Percentiles rank a stretch among this genome's conserved stretches.
Evolutionary conservation across 2,888 invertebrate species (phyloP).

Genomic region (Hoplodrina ambigua): DNA sequence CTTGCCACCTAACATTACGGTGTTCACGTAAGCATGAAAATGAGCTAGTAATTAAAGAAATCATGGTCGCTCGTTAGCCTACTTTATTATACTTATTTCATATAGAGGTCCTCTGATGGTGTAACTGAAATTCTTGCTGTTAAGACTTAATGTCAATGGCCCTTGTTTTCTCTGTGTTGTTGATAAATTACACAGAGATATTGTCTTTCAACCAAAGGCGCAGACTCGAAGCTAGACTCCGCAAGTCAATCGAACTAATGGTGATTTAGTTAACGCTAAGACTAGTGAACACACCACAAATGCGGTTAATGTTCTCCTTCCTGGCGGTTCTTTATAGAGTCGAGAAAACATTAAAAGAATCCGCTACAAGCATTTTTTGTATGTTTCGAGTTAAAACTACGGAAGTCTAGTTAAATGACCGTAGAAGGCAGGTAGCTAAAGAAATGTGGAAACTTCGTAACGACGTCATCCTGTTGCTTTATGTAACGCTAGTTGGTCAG

Average conservation of each 20-base stretch:
- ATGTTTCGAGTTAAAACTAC: constrained; percentile 41
- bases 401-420: constrained; percentile 55
- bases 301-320: constrained; percentile 42
- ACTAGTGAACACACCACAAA: constrained; percentile 21
- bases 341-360: constrained; percentile 31
- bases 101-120: constrained; percentile 37
- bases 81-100: constrained; percentile 37
- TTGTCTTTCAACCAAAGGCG: background rate
- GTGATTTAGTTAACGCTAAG: constrained; percentile 17
- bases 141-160: constrained; percentile 13
- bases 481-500: constrained; percentile 58
- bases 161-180: background rate
- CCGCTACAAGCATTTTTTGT: constrained; percentile 35
- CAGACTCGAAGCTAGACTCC: background rate
- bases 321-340: constrained; percentile 17
- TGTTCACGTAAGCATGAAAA: constrained; percentile 59
- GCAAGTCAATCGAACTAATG: constrained; percentile 10
- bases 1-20: constrained; percentile 53
- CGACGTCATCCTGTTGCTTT: constrained; percentile 61
- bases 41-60: constrained; percentile 56
- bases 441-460: constrained; percentile 61
- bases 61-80: constrained; percentile 44
- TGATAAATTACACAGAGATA: background rate
- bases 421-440: constrained; percentile 51
- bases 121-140: constrained; percentile 8